Percentiles rank a stretch among this genome's conserved stretches.
Evolutionary conservation across 2,888 invertebrate species (phyloP).

Genomic region (Yponomeuta sedellus): DNA sequence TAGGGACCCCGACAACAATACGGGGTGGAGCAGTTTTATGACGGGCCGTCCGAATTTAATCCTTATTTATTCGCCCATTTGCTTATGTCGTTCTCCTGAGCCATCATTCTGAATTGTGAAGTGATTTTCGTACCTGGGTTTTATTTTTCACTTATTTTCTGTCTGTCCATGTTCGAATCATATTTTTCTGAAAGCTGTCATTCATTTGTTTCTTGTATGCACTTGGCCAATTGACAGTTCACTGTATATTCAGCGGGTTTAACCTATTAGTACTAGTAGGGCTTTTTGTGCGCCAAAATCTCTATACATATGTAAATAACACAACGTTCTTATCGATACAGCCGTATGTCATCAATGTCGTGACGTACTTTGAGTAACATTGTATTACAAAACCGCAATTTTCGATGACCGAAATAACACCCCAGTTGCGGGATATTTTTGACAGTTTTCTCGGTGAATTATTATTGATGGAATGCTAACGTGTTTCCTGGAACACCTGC

Average conservation of each 20-base stretch:
- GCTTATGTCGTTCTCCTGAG: constrained; percentile 24
- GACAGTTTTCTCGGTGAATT: not conserved
- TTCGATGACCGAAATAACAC: not conserved
- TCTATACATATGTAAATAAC: too few species aligned
- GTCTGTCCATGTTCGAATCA: too few species aligned
- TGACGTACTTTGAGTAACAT: too few species aligned
- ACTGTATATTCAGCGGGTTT: too few species aligned
- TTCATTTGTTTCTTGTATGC: too few species aligned
- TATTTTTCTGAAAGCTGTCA: too few species aligned
- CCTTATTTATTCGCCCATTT: constrained; percentile 47
- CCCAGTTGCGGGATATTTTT: not conserved
- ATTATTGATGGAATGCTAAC: not conserved
- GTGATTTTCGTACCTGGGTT: not conserved
- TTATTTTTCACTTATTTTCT: too few species aligned
- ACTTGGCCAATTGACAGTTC: too few species aligned
- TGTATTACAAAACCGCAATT: not conserved
- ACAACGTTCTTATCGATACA: too few species aligned
- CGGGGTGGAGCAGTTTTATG: constrained; percentile 40
- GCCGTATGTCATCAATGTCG: too few species aligned
- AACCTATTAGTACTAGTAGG: too few species aligned
- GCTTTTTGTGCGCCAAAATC: too few species aligned
- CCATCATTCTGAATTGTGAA: not conserved
- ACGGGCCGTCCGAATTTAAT: constrained; percentile 18
- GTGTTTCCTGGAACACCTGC: not conserved
- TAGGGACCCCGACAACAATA: constrained; percentile 33